Base-by-base conservation (phyloP, 53 echinoderm and acorn worm genomes). In the Luidia sarsii region DNA sequence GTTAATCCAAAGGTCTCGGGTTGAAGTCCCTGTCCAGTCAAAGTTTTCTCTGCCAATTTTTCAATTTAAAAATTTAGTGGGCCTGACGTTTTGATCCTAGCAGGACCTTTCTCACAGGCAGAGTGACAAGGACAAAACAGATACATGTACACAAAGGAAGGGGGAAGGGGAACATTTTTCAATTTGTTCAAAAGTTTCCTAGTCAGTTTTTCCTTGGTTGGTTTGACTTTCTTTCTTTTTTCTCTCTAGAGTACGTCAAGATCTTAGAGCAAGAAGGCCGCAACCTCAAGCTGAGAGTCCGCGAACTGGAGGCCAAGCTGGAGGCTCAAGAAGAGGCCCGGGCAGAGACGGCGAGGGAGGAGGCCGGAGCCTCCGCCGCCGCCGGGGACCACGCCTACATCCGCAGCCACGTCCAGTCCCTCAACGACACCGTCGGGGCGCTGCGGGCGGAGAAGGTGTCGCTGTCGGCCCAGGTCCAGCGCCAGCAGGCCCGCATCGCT, bases 381-480 rank as follows among this genome's bases (percentile, higher is more conserved):
- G 59, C 50, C 3, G 35, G 63, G 36, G 79, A 92, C 37, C 86
- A 86, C 61, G 70, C 83, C 13, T 86, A 86, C 37, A 68, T 92
- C n/a, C 75, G 82, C 29, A 82, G 71, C 31, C 92, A 92, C 53
- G 41, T 92, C 34, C 92, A 92, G 53, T 85, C 89, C 9, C 68
- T 92, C 35, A 89, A 92, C 50, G 92, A 89, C 39, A 85, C 86
- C 37, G 80, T 92, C 11, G 92, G 92, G 82, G 89, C 92, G 24
- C 65, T 89, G 45, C 48, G 92, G 29, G 81, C 92, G 24, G 92
- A 92, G 30, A 92, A 89, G 72, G 73, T 92, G 38, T 65, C 75
- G 8, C 55, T 69, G 3, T 70, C 81, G 38, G 92, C 92, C 19
- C 82, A 92, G 64, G 29, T 92, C 37, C 88, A 88, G 70, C 88